Evolutionary conservation across 2,113 vertebrate species (phyloP), one percentile per base, ranked within the genome.

Genomic region (Cervus canadensis): DNA sequence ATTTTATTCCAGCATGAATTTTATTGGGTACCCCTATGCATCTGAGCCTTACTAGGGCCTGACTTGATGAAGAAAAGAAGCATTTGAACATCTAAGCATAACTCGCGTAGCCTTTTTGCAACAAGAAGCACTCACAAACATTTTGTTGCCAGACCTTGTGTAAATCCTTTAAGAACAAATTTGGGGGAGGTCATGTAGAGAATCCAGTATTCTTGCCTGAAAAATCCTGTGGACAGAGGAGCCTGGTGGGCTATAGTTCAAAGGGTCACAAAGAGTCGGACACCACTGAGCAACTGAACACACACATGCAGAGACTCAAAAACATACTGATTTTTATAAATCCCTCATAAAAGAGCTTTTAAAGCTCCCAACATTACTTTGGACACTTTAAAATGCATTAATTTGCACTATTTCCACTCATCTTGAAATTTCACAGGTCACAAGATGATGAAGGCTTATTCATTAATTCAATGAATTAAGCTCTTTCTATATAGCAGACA

Each of bases 1-100:
- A 87, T 94, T 96, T 98, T 95, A 95, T 98, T 94, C 86, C 90
- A 93, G 91, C 91, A 89, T 96, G 91, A 88, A 94, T 95, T 96
- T 95, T 89, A 84, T 50, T 50, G 84, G 64, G 52, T 62, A 71
- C n/a, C 81, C 26, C 45, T 43, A 2, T 87, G 25, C 43, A 36
- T 84, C 91, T 96, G 21, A 79, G 78, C n/a, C 50, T 79, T 30
- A 33, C 25, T 30, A 26, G 59, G 26, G 43, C 57, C 36, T 45
- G 33, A 25, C 43, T 91, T 9, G 7, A 60, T 33, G 59, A 93
- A 71, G 87, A 60, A 40, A 92, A 60, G 74, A 71, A 92, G 43
- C 23, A 25, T 60, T 30, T 81, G 76, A 81, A 50, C 40, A 40
- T 48, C 30, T 62, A 54, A 94, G 25, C 48, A 2, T n/a, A 62